Base-by-base conservation (phyloP, 2,888 invertebrate genomes). In the Hydropsyche betteni region DNA sequence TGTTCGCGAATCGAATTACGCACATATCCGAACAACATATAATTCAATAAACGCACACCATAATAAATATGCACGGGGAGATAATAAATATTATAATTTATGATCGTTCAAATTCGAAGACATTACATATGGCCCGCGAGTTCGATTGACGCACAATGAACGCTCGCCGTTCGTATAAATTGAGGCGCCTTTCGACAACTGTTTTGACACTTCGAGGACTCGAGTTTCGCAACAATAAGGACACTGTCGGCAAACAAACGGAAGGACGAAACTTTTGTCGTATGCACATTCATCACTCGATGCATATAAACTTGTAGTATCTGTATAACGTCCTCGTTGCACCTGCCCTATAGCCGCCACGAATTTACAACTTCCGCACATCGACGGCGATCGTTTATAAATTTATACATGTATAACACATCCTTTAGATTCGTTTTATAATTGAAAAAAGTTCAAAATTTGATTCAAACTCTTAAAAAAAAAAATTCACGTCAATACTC, bases 311-410 rank as follows among this genome's bases (percentile, higher is more conserved):
- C 51, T 53, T 8, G 34, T n/a, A 52, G 24, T 70, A 34, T 68
- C n/a, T 38, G 68, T 70, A 50, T 53, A 52, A 14, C 51, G 70
- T 38, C 33, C 70, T 16, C 70, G 72, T 44, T 51, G 70, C 72
- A 72, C 72, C 72, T 72, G 72, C 72, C 55, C 55, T 72, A 10
- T 44, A 16, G 10, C 61, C 64, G 61, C 10, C 10, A 34, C 75
- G 70, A 77, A 78, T 78, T 78, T 78, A 78, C 74, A 78, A 78
- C 78, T 78, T 78, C 78, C 78, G 78, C 68, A 76, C 51, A 69
- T 58, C 58, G 58, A 14, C 58, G 24, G 24, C 24, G 58, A 58
- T 58, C 58, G 44, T 6, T 44, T 10, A 10, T 8, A 44, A 44
- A 44, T 44, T 44, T 44, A 44, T 44, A 44, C 10, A 10, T 6